Percentiles rank a stretch among this genome's conserved stretches.
Conservation (phyloP, 2,888 invertebrate species). For the Morinoia aosen region DNA sequence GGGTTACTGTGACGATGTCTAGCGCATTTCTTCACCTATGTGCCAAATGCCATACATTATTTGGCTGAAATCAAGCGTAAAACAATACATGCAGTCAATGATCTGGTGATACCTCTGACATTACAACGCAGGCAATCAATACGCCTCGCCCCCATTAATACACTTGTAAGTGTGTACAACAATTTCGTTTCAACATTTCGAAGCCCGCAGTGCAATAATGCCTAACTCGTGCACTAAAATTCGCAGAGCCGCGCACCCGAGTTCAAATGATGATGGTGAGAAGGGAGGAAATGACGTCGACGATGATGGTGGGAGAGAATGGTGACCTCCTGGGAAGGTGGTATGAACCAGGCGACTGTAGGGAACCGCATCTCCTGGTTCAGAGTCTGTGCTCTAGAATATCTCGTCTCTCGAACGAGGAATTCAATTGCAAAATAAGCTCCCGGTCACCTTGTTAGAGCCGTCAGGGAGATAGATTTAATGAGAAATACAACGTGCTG, state of each 20-base stretch:
- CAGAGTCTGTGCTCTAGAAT: background rate
- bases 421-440: background rate
- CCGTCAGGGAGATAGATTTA: too few species aligned
- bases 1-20: too few species aligned
- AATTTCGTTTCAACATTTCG: background rate
- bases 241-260: background rate
- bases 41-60: too few species aligned
- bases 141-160: too few species aligned
- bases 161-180: too few species aligned
- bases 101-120: too few species aligned
- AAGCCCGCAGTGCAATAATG: background rate
- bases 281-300: background rate
- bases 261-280: slow-evolving; percentile 25
- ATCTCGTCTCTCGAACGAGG: background rate
- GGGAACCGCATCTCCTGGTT: background rate
- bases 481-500: too few species aligned
- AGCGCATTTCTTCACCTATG: too few species aligned
- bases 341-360: background rate
- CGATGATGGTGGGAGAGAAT: slow-evolving; percentile 35
- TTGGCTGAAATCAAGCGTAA: too few species aligned
- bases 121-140: too few species aligned
- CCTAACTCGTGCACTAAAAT: background rate
- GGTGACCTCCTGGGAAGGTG: slow-evolving; percentile 46
- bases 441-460: too few species aligned
- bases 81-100: too few species aligned